Conservation (phyloP, 2,113 vertebrate genomes). For the Salminus brasiliensis region DNA sequence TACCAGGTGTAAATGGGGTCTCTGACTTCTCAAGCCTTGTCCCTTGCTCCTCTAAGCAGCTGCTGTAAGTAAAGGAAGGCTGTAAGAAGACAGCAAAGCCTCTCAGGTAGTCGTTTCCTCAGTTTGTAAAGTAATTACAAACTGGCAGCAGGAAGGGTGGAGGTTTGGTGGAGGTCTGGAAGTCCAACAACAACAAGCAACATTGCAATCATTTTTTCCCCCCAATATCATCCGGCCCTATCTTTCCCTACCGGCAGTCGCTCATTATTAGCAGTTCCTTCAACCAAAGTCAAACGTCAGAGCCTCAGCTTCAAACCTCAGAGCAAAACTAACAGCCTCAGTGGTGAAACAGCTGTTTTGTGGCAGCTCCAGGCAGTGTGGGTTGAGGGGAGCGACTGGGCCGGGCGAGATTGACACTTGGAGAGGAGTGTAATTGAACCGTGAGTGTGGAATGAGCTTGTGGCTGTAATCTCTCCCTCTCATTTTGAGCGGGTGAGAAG, state of each 20-base stretch:
- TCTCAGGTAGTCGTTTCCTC: too few species aligned
- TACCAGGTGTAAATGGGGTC: too few species aligned
- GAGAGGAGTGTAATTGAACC: conserved; percentile 35
- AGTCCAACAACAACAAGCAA: too few species aligned
- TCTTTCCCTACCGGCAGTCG: background rate
- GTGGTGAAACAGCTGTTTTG: background rate
- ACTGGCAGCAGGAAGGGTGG: too few species aligned
- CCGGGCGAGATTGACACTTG: conserved; percentile 12
- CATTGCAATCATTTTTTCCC: too few species aligned
- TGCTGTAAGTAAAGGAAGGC: too few species aligned
- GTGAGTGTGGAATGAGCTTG: conserved; percentile 11
- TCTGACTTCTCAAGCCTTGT: too few species aligned
- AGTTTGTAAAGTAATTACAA: too few species aligned
- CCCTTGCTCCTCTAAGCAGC: too few species aligned
- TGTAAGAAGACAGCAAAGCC: too few species aligned
- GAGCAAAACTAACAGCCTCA: background rate
- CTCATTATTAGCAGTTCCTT: background rate
- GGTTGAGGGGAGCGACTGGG: background rate
- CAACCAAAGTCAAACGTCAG: background rate
- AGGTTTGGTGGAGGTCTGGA: too few species aligned
- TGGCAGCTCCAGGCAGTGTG: background rate
- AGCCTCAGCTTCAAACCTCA: background rate
- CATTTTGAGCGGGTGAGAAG: conserved; percentile 13
- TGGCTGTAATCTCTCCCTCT: conserved; percentile 44
- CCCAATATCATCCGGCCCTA: too few species aligned